These are phyloP conservation scores for Spinibarbus caldwelli DNA, from an alignment of 2,797 vertebrate genomes.

Conservation along the genomic window DNA sequence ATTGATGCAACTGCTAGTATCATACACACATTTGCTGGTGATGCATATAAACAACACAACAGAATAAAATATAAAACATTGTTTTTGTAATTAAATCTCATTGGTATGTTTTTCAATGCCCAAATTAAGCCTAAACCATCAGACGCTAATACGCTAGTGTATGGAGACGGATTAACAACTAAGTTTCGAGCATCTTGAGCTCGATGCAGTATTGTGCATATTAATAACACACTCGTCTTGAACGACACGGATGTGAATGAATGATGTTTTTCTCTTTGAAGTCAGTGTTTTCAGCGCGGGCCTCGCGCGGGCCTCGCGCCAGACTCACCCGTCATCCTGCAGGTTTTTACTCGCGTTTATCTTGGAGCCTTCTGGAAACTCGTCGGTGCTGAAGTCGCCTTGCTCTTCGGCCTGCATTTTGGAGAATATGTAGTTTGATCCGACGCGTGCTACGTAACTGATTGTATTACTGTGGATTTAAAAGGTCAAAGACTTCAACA, in stretches of 20 bases:
- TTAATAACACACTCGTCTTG: not conserved
- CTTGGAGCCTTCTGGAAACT: constrained; percentile 87
- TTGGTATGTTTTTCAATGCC: too few relatives aligned
- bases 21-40: not conserved
- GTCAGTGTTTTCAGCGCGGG: too few relatives aligned
- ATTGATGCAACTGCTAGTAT: too few relatives aligned
- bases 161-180: not conserved
- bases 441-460: not conserved
- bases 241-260: not conserved
- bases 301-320: not conserved
- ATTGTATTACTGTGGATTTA: not conserved
- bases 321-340: constrained; percentile 84
- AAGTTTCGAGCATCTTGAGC: not conserved
- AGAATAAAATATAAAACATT: not conserved
- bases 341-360: constrained; percentile 89
- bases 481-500: constrained; percentile 37
- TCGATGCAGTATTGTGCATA: not conserved
- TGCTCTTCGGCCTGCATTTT: constrained; percentile 68
- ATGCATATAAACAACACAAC: not conserved
- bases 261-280: too few relatives aligned
- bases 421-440: not conserved
- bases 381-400: constrained; percentile 73
- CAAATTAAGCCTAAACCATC: too few relatives aligned
- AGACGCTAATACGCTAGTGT: not conserved
- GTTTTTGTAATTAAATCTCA: not conserved